Conservation (phyloP, 2,888 invertebrate species). For the Syritta pipiens region DNA sequence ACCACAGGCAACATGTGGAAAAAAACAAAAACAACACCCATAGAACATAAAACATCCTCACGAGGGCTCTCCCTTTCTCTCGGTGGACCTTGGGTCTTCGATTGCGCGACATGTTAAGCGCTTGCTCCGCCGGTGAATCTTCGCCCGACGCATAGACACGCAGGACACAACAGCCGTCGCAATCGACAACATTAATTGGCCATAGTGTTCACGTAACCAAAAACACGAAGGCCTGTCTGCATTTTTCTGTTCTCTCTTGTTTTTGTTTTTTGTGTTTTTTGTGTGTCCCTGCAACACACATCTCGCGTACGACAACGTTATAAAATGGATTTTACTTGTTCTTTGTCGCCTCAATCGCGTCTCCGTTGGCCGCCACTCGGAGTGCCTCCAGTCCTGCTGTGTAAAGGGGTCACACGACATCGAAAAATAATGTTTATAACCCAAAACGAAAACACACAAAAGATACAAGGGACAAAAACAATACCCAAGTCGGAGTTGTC, state of each 20-base stretch:
- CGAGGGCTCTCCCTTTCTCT: constrained; percentile 16
- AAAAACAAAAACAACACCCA: constrained; percentile 3
- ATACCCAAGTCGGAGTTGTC: neutral
- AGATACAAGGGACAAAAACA: constrained; percentile 16
- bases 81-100: constrained; percentile 59
- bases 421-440: constrained; percentile 55
- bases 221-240: constrained; percentile 9
- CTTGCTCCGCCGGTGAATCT: constrained; percentile 14
- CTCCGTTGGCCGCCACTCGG: too few species aligned
- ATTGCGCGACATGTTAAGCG: constrained; percentile 58
- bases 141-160: constrained; percentile 49
- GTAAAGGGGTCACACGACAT: constrained; percentile 48
- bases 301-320: constrained; percentile 41
- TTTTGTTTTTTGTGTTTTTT: neutral
- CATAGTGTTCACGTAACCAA: constrained; percentile 63
- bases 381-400: too few species aligned
- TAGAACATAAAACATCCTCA: constrained; percentile 38
- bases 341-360: constrained; percentile 58
- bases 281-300: too few species aligned
- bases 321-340: constrained; percentile 69
- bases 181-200: constrained; percentile 69
- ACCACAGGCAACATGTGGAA: constrained; percentile 40
- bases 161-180: constrained; percentile 48
- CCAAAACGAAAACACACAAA: constrained; percentile 51
- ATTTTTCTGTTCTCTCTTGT: neutral